These are phyloP conservation scores for Pseudomugil gertrudae DNA, from an alignment of 2,797 vertebrate species.

Conservation along the genomic window DNA sequence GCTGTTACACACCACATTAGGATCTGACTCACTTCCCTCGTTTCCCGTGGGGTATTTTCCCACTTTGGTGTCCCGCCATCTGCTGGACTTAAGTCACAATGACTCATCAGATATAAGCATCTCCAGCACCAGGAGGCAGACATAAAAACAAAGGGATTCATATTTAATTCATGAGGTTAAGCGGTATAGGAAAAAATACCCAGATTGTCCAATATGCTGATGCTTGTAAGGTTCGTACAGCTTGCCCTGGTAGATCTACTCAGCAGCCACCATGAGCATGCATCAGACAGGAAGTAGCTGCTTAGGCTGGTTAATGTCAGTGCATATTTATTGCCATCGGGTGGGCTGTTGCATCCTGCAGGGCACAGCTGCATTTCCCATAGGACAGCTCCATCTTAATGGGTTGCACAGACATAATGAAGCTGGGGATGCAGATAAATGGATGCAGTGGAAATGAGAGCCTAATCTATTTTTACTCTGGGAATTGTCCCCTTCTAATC, in stretches of 20 bases:
- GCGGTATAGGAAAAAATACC: neutral
- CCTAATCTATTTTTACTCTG: slow-evolving; percentile 28
- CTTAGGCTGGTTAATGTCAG: slow-evolving; percentile 65
- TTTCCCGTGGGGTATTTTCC: slow-evolving; percentile 11
- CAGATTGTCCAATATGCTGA: slow-evolving; percentile 21
- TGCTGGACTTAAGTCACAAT: slow-evolving; percentile 26
- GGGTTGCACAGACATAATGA: slow-evolving; percentile 48
- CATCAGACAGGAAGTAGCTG: slow-evolving; percentile 53
- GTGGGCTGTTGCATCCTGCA: slow-evolving; percentile 56
- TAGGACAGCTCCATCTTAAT: slow-evolving; percentile 47
- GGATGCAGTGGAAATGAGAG: slow-evolving; percentile 25
- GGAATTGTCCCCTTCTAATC: slow-evolving; percentile 15
- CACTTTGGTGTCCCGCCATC: slow-evolving; percentile 11
- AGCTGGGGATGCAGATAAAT: slow-evolving; percentile 21
- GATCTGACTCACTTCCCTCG: slow-evolving; percentile 33
- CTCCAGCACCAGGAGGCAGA: slow-evolving; percentile 25
- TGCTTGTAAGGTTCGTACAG: slow-evolving; percentile 14
- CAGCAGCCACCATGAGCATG: slow-evolving; percentile 23
- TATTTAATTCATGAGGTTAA: slow-evolving; percentile 67
- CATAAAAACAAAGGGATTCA: slow-evolving; percentile 45
- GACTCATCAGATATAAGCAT: slow-evolving; percentile 65
- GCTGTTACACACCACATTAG: slow-evolving; percentile 31
- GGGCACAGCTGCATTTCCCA: slow-evolving; percentile 59
- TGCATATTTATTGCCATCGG: slow-evolving; percentile 63
- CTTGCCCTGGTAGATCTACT: slow-evolving; percentile 17